Percentiles rank a stretch among this genome's conserved stretches.
These are phyloP conservation scores for Bursaphelenchus okinawaensis DNA, from an alignment of 2,888 invertebrate genomes.

Conservation along the genomic window DNA sequence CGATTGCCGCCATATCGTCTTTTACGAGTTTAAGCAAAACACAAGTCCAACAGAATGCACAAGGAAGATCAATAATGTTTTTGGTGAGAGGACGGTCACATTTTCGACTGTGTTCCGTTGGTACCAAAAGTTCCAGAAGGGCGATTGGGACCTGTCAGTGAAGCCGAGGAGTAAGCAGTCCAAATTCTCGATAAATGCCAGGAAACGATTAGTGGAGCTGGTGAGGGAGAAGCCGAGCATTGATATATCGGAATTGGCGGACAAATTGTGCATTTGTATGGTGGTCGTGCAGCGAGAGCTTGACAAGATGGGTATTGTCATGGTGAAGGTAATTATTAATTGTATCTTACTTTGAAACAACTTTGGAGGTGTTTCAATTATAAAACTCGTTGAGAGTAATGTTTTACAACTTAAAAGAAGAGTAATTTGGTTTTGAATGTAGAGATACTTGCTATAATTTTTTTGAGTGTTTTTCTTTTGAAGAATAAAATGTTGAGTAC, in stretches of 20 bases:
- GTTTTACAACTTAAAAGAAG: no score
- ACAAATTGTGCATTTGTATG: neutral
- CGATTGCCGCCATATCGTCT: neutral
- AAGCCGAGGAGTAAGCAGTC: neutral
- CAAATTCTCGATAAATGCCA: neutral
- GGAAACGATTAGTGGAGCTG: neutral
- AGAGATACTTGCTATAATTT: no score
- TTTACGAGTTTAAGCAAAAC: neutral
- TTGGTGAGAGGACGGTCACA: neutral
- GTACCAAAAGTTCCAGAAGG: slow-evolving; percentile 4
- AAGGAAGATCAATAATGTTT: neutral
- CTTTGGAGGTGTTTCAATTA: no score
- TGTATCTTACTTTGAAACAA: no score
- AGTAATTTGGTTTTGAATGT: no score
- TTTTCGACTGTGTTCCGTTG: neutral
- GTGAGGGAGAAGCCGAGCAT: neutral
- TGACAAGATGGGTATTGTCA: neutral
- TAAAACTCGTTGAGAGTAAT: no score
- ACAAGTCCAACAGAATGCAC: neutral
- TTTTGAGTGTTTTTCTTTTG: no score
- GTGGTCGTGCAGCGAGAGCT: neutral
- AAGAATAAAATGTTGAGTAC: no score
- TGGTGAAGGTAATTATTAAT: neutral
- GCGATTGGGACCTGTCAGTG: neutral
- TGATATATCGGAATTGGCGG: neutral